A percentile compares a stretch with the other conserved stretches of the same genome.
These are phyloP conservation scores for Malacoraja senta DNA, from an alignment of 2,797 vertebrate species.

Conservation along the genomic window DNA sequence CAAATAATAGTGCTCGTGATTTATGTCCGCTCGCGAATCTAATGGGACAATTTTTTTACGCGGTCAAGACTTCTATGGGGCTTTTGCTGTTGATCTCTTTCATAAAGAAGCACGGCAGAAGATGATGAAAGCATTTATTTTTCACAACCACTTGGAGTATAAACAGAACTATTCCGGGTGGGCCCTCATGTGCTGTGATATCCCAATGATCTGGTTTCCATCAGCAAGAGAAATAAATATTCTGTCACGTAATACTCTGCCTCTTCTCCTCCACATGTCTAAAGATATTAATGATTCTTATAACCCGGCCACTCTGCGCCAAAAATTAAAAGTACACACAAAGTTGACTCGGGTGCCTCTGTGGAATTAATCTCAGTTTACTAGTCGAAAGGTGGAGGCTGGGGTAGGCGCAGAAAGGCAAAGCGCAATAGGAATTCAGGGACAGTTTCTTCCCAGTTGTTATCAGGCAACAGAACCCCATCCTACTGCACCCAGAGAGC, in stretches of 20 bases:
- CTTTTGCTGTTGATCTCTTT: not conserved
- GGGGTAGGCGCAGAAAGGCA: not conserved
- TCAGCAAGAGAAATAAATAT: slow-evolving; percentile 34
- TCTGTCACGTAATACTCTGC: slow-evolving; percentile 18
- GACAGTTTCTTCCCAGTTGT: too few species aligned
- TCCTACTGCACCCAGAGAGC: not conserved
- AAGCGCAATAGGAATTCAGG: not conserved
- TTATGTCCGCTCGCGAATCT: slow-evolving; percentile 17
- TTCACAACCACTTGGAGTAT: not conserved
- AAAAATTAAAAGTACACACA: slow-evolving; percentile 18
- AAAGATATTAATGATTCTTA: slow-evolving; percentile 31
- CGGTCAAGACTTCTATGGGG: not conserved
- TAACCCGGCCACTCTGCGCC: not conserved
- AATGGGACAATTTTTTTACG: slow-evolving; percentile 35
- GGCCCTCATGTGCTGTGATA: slow-evolving; percentile 7
- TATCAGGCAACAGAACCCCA: too few species aligned
- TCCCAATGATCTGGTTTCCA: slow-evolving; percentile 35
- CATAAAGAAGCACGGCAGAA: not conserved
- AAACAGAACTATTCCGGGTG: slow-evolving; percentile 33
- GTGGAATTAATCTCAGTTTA: not conserved
- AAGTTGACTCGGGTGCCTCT: not conserved
- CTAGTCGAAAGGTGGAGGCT: not conserved
- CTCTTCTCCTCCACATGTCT: slow-evolving; percentile 17
- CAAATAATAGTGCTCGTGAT: slow-evolving; percentile 25
- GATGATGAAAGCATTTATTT: slow-evolving; percentile 32